Evolutionary conservation across 2,113 vertebrate species (phyloP).

Genomic region (Miniopterus natalensis): DNA sequence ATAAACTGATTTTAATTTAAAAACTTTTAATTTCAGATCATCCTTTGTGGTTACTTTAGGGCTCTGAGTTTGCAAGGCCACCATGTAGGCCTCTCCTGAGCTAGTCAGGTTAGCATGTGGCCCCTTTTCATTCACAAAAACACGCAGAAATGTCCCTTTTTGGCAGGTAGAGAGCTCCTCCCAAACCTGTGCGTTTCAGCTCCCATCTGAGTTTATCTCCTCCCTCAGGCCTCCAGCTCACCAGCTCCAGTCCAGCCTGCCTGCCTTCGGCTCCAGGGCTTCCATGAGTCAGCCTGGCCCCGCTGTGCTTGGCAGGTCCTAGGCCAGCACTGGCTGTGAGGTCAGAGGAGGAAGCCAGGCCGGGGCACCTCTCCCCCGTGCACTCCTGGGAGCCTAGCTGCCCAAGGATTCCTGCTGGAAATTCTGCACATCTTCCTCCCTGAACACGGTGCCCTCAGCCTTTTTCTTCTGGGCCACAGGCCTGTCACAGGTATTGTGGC

Average conservation of each 20-base stretch:
- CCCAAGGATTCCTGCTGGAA: slow-evolving; percentile 90
- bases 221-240: not conserved
- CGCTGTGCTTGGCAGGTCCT: accelerated
- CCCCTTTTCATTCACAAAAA: not conserved
- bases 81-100: too few relatives aligned
- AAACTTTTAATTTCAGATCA: too few relatives aligned
- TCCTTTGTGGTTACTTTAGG: too few relatives aligned
- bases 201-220: not conserved
- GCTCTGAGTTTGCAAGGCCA: too few relatives aligned
- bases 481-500: slow-evolving; percentile 87
- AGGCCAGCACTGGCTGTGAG: not conserved
- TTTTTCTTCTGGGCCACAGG: slow-evolving; percentile 75
- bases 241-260: not conserved
- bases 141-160: not conserved
- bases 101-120: too few relatives aligned
- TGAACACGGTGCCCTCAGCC: slow-evolving; percentile 86
- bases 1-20: too few relatives aligned
- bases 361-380: accelerated
- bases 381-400: slow-evolving; percentile 27
- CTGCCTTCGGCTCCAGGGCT: not conserved
- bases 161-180: not conserved
- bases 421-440: slow-evolving; percentile 89
- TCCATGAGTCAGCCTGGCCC: not conserved
- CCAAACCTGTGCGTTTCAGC: not conserved
- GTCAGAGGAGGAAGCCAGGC: not conserved